Evolutionary conservation across 2,797 vertebrate genomes (phyloP).

Genomic region (Rhynchonycteris naso): DNA sequence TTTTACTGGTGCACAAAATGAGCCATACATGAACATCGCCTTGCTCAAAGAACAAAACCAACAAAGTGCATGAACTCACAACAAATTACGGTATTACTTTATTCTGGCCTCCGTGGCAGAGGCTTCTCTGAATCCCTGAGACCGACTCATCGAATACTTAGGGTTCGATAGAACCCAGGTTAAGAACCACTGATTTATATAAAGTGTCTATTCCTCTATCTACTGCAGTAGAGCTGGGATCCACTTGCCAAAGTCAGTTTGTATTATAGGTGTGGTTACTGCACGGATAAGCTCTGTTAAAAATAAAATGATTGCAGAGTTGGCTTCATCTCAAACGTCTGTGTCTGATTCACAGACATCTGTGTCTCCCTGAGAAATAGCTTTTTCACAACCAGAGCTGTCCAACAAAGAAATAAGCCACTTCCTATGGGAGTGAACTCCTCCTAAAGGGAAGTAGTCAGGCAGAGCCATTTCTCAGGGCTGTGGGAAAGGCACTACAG

Average conservation of each 20-base stretch:
- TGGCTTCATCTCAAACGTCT: slow-evolving; percentile 50
- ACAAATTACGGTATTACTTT: too few species aligned
- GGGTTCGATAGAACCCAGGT: too few species aligned
- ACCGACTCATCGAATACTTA: too few species aligned
- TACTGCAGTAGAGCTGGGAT: background rate
- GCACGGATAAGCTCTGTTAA: background rate
- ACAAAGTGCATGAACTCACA: too few species aligned
- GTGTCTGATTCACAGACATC: slow-evolving; percentile 65
- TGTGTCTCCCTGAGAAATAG: slow-evolving; percentile 56
- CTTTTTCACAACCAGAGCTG: slow-evolving; percentile 29
- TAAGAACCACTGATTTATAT: too few species aligned
- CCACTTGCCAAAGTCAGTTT: background rate
- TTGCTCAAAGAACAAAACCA: too few species aligned
- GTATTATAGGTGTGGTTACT: background rate
- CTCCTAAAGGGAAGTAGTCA: background rate
- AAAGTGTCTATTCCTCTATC: background rate
- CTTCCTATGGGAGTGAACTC: slow-evolving; percentile 32
- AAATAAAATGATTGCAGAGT: slow-evolving; percentile 43
- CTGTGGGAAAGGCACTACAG: background rate
- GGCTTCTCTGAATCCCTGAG: too few species aligned
- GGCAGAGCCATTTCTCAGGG: background rate
- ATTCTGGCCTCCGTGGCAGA: too few species aligned
- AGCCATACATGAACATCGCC: too few species aligned
- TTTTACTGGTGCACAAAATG: too few species aligned
- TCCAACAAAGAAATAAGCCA: background rate